Percentiles rank a stretch among this genome's conserved stretches.
These are phyloP conservation scores for Sorex maritimensis DNA, from an alignment of 2,797 vertebrate genomes.

Conservation along the genomic window DNA sequence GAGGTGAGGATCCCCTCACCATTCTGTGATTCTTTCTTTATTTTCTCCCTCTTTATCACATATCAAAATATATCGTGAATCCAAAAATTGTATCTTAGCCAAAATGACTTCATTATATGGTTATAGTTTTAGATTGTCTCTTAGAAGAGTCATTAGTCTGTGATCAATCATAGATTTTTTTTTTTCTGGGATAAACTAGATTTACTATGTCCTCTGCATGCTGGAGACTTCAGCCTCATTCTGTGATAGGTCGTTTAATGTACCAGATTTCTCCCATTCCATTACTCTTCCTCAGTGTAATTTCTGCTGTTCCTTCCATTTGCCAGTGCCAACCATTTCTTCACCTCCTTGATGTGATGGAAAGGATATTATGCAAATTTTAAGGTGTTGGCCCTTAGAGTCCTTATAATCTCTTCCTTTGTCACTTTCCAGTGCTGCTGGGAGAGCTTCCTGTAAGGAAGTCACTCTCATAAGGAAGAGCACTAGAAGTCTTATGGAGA, in stretches of 20 bases:
- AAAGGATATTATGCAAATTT: conserved; percentile 16
- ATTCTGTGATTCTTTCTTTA: conserved; percentile 58
- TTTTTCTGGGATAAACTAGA: conserved; percentile 17
- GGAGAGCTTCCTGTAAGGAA: not conserved
- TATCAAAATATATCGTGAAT: not conserved
- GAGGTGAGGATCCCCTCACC: not conserved
- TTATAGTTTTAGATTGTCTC: not conserved
- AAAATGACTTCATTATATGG: conserved; percentile 6
- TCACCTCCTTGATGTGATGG: not conserved
- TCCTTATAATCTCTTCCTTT: not conserved
- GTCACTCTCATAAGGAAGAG: not conserved
- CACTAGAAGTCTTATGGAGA: not conserved
- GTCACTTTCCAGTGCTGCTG: not conserved
- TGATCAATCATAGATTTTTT: conserved; percentile 42
- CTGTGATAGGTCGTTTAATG: not conserved
- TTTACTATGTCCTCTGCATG: conserved; percentile 7
- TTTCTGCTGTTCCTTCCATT: not conserved
- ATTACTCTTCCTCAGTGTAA: not conserved
- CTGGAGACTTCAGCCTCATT: not conserved
- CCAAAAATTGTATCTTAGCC: not conserved
- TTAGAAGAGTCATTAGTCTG: conserved; percentile 20
- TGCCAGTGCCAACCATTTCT: not conserved
- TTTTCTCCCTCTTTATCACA: not conserved
- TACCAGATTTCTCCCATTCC: not conserved
- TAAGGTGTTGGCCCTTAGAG: not conserved